Percentiles rank a stretch among this genome's conserved stretches.
phyloP scores from a whole-genome alignment of 2,113 vertebrate species.

The Cebidichthys violaceus region DNA sequence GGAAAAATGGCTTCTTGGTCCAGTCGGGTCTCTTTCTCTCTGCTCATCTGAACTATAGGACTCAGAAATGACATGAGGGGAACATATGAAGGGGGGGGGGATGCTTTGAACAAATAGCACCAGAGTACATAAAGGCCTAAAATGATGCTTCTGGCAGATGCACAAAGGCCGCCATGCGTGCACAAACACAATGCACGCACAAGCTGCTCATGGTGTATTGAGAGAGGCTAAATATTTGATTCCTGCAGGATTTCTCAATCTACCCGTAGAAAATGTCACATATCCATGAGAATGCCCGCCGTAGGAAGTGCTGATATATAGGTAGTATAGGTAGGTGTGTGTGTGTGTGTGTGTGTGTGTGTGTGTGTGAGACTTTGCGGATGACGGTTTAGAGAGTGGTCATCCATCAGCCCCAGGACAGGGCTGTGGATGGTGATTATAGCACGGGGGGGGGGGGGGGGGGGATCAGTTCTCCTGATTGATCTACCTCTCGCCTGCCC shows the following conservation, averaged over 20 bases:
- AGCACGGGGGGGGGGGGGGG: not conserved
- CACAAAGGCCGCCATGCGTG: slow-evolving; percentile 18
- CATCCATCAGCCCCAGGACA: slow-evolving; percentile 72
- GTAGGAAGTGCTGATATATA: slow-evolving; percentile 47
- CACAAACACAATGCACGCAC: slow-evolving; percentile 10
- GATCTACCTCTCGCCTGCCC: slow-evolving; percentile 63
- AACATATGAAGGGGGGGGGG: not conserved
- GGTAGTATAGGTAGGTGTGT: not conserved
- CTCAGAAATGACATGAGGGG: not conserved
- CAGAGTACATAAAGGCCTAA: slow-evolving; percentile 27
- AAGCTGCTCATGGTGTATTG: slow-evolving; percentile 9
- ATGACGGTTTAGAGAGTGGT: slow-evolving; percentile 48
- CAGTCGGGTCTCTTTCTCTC: not conserved
- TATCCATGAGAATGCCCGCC: slow-evolving; percentile 57
- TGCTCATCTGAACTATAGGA: not conserved
- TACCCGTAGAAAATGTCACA: slow-evolving; percentile 50
- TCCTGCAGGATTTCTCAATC: slow-evolving; percentile 36
- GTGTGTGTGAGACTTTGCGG: slow-evolving; percentile 19
- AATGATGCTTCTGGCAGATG: not conserved
- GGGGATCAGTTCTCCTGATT: slow-evolving; percentile 65
- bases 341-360: slow-evolving; percentile 12
- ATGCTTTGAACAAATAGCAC: slow-evolving; percentile 30
- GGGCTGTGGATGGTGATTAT: slow-evolving; percentile 68
- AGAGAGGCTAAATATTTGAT: slow-evolving; percentile 44
- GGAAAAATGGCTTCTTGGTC: not conserved